phyloP scores from a whole-genome alignment of 1,140 invertebrate genomes.

The Gryon sp. region DNA sequence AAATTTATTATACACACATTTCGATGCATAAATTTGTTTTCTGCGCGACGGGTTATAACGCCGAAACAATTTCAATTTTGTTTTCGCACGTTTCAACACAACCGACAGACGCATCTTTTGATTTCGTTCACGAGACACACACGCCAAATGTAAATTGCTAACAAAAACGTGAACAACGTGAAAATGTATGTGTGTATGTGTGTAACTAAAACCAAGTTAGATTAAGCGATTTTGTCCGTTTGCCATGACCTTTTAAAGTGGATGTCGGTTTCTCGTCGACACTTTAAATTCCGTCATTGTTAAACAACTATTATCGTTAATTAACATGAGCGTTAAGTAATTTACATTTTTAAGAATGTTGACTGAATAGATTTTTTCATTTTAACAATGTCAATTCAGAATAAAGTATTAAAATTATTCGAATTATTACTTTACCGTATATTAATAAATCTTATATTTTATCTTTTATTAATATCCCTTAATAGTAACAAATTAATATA shows the following conservation, averaged over 20 bases:
- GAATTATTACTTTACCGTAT: too few species aligned
- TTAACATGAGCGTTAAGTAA: not conserved
- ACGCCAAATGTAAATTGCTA: slow-evolving; percentile 6
- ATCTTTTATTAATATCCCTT: too few species aligned
- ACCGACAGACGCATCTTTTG: too few species aligned
- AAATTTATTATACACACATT: slow-evolving; percentile 32
- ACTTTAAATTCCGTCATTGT: slow-evolving; percentile 31
- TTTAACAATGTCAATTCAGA: too few species aligned
- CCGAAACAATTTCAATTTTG: slow-evolving; percentile 19
- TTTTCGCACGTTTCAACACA: slow-evolving; percentile 1
- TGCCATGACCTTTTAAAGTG: slow-evolving; percentile 20
- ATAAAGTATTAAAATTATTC: too few species aligned
- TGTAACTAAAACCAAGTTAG: slow-evolving; percentile 19
- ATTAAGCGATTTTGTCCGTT: slow-evolving; percentile 39
- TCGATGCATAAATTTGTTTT: slow-evolving; percentile 38
- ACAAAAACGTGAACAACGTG: too few species aligned
- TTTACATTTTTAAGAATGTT: too few species aligned
- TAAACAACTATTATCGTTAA: slow-evolving; percentile 10
- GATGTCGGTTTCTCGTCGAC: slow-evolving; percentile 4
- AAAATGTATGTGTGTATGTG: too few species aligned
- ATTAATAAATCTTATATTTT: too few species aligned
- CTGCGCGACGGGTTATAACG: not conserved
- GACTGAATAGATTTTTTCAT: too few species aligned
- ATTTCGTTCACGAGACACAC: slow-evolving; percentile 6
- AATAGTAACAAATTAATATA: too few species aligned